Base-by-base conservation (phyloP, 2,888 invertebrate species). In the Hypena proboscidalis region DNA sequence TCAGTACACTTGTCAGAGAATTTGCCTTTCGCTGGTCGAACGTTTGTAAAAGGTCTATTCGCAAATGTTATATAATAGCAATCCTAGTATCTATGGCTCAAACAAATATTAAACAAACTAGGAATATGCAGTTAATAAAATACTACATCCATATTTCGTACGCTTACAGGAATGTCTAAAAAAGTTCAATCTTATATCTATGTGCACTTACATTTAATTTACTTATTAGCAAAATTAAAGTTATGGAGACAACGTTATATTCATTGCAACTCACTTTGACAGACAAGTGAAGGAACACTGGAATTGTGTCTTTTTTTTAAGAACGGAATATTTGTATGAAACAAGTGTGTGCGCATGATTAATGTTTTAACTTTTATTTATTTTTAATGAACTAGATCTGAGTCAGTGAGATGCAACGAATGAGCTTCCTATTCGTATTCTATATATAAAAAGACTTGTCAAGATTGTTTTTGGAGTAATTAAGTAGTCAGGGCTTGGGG, bases 91-190 rank as follows among this genome's bases (percentile, higher is more conserved):
- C n/a, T n/a, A n/a, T n/a, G n/a, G n/a, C n/a, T n/a, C n/a, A n/a
- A n/a, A n/a, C n/a, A n/a, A n/a, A n/a, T n/a, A 17, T 17, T 17
- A 17, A 3, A 17, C 3, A 34, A 51, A 51, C 30, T 38, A 50
- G 46, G 48, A 51, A 58, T 61, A 60, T 55, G 55, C 49, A 50
- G 59, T 11, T 26, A 40, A 17, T 52, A 58, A 44, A 39, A 48
- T 56, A 55, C 50, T 64, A 64, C 36, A 59, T n/a, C 37, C 41
- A 61, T 62, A 57, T 58, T 57, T 60, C 58, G 58, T 61, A 63
- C 59, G 62, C 63, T 60, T 64, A 74, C 49, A 72, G 76, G 77
- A 78, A 78, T 78, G 77, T 77, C 70, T 71, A 74, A 67, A 70
- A 45, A 55, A 48, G 44, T 46, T 61, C 27, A 43, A 44, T 50